Conservation (phyloP, 2,113 vertebrate genomes). For the Coreoperca whiteheadi region DNA sequence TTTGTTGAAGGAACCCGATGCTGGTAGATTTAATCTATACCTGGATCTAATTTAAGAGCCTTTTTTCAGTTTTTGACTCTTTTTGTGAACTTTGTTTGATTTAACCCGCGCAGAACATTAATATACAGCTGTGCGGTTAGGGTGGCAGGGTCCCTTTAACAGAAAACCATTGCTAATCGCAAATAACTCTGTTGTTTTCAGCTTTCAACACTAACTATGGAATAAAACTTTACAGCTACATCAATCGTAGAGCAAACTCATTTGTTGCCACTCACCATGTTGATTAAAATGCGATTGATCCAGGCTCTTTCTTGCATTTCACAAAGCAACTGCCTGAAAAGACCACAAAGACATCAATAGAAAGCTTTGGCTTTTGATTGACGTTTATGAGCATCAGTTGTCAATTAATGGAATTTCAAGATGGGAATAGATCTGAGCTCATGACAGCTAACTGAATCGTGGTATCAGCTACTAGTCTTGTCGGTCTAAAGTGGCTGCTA, state of each 20-base stretch:
- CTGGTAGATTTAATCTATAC: not conserved
- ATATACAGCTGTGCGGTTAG: not conserved
- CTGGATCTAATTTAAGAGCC: not conserved
- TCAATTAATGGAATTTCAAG: slow-evolving; percentile 15
- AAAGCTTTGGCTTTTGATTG: slow-evolving; percentile 11
- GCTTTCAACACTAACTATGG: slow-evolving; percentile 15
- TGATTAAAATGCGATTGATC: slow-evolving; percentile 49
- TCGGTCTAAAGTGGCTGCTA: not conserved
- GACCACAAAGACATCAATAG: not conserved
- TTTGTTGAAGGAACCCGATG: not conserved
- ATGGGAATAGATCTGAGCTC: slow-evolving; percentile 5
- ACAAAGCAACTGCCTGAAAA: slow-evolving; percentile 30
- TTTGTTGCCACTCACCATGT: slow-evolving; percentile 30
- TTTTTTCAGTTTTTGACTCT: not conserved
- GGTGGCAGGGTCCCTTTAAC: not conserved
- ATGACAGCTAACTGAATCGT: slow-evolving; percentile 5
- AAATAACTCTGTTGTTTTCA: not conserved
- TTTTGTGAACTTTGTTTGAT: not conserved
- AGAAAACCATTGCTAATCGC: not conserved
- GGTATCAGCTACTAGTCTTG: not conserved
- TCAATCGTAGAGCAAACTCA: slow-evolving; percentile 1
- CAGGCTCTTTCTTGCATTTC: slow-evolving; percentile 15
- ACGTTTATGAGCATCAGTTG: slow-evolving; percentile 18
- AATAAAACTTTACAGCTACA: slow-evolving; percentile 11
- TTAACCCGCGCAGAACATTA: too few species aligned